phyloP scores from a whole-genome alignment of 1,140 invertebrate genomes.

The Chelonus insularis region DNA sequence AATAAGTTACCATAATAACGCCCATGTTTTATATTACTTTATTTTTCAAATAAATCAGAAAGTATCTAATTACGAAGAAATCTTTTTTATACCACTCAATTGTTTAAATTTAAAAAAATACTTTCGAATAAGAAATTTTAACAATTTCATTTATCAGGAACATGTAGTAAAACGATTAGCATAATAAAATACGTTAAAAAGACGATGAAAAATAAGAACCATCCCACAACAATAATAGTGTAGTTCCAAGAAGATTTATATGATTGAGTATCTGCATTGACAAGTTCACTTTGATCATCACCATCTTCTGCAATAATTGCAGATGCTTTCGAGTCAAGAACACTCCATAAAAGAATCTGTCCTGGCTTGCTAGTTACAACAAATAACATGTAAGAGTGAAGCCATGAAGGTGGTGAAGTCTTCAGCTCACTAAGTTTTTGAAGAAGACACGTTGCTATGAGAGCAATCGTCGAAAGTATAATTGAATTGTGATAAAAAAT shows the following conservation, averaged over 20 bases:
- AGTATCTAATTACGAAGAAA: no score
- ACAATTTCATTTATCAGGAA: background rate
- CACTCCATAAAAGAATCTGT: constrained; percentile 42
- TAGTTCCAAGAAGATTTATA: constrained; percentile 26
- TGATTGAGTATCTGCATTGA: constrained; percentile 11
- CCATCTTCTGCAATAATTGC: constrained; percentile 36
- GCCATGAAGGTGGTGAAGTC: constrained; percentile 34
- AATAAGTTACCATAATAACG: no score
- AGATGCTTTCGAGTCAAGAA: constrained; percentile 45
- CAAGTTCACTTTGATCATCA: constrained; percentile 43
- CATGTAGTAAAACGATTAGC: constrained; percentile 15
- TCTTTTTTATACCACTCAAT: no score
- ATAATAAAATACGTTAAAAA: constrained; percentile 29
- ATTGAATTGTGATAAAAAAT: constrained; percentile 55
- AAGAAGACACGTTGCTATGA: constrained; percentile 55
- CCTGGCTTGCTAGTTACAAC: constrained; percentile 42
- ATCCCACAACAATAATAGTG: constrained; percentile 23
- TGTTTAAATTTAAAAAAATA: no score
- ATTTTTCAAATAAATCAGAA: no score
- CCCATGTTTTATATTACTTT: no score
- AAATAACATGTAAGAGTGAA: constrained; percentile 23
- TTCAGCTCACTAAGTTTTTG: constrained; percentile 34
- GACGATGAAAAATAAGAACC: constrained; percentile 25
- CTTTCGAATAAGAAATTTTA: no score
- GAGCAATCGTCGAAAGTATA: constrained; percentile 47